Evolutionary conservation across 2,797 vertebrate genomes (phyloP), one percentile per base, ranked within the genome.

Genomic region (Iguana delicatissima): DNA sequence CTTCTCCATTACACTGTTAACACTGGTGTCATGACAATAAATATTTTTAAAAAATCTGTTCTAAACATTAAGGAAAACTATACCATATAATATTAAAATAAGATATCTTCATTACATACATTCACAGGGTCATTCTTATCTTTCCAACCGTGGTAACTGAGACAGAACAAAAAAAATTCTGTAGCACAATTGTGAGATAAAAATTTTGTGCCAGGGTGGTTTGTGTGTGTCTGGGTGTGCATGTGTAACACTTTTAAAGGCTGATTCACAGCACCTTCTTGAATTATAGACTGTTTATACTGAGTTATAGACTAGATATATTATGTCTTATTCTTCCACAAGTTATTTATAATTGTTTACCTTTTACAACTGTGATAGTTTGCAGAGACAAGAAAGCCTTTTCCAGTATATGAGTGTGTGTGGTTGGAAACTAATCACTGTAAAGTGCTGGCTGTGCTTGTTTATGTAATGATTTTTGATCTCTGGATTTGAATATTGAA

Each of bases 321-420:
- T 84, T 42, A 84, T 50, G 81, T 64, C 88, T 89, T 77, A 57
- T 76, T 89, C 87, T 84, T 89, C 18, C 26, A 35, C 1, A 24
- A 74, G 72, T 77, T 84, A 89, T 76, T 89, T 84, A 89, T 84
- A 57, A 77, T 74, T 89, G 81, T 84, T 89, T 84, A 84, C 32
- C 55, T 77, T 74, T 89, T 89, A 35, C 72, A 89, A 77, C 55
- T 64, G 32, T 50, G 80, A 22, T 74, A 50, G 64, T 84, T 57
- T 89, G 72, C 55, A 59, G 81, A 89, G 67, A 72, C 81, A 89
- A 76, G 38, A 76, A 76, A 50, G 55, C 29, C 57, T 84, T 59
- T 12, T 50, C 32, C 55, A 84, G 76, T 35, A 81, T n/a, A 24
- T 52, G 55, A 84, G 57, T 24, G 6, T 46, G 26, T 46, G 67